These are phyloP conservation scores for Pleuronectes platessa DNA, from an alignment of 2,113 vertebrate species.

Conservation along the genomic window DNA sequence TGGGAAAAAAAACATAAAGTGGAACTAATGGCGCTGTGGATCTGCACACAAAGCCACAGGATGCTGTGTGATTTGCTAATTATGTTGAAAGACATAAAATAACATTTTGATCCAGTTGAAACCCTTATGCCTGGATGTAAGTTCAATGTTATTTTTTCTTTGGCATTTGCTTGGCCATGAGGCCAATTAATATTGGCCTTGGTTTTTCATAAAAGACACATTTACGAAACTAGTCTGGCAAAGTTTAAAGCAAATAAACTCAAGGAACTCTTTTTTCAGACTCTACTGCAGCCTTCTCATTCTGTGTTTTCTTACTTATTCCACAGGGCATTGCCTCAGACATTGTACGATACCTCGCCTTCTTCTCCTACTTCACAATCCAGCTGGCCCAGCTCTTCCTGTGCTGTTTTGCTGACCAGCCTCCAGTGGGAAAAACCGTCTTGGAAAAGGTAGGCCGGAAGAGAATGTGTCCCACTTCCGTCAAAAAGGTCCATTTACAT, in stretches of 20 bases:
- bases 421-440: conserved; percentile 82
- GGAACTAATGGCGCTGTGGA: conserved; percentile 36
- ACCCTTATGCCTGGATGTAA: conserved; percentile 13
- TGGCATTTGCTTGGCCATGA: not conserved
- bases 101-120: conserved; percentile 13
- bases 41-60: conserved; percentile 53
- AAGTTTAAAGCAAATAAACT: conserved; percentile 15
- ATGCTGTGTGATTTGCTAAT: conserved; percentile 59
- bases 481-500: conserved; percentile 29
- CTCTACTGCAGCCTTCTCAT: not conserved
- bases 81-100: conserved; percentile 34
- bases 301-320: conserved; percentile 46
- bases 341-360: conserved; percentile 82
- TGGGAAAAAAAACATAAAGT: conserved; percentile 6
- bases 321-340: conserved; percentile 85
- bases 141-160: conserved; percentile 20
- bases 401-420: conserved; percentile 88
- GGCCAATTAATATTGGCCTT: conserved; percentile 28
- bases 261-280: conserved; percentile 6
- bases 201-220: conserved; percentile 28
- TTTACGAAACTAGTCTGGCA: conserved; percentile 24
- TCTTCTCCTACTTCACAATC: conserved; percentile 86
- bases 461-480: conserved; percentile 53
- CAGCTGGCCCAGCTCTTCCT: conserved; percentile 87
- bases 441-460: conserved; percentile 80